A percentile compares a stretch with the other conserved stretches of the same genome.
Conservation (phyloP, 2,113 vertebrate species). For the Limanda limanda region DNA sequence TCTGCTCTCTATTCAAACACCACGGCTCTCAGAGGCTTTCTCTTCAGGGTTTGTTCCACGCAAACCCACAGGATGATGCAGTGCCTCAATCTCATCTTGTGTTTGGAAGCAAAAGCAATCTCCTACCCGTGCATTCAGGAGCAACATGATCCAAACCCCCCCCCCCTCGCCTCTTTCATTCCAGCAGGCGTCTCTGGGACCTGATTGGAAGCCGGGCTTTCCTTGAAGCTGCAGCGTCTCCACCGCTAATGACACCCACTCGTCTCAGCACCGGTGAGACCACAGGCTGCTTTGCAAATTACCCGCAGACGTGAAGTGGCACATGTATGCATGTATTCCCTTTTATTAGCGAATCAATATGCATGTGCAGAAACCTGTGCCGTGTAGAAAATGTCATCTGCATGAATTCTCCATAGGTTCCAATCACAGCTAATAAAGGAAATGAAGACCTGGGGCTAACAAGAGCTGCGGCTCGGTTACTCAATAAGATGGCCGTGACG, state of each 20-base stretch:
- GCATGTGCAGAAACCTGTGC: constrained; percentile 34
- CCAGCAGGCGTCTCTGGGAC: constrained; percentile 18
- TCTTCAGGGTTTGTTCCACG: constrained; percentile 9
- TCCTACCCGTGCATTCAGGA: not conserved
- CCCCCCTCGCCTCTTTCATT: constrained; percentile 1
- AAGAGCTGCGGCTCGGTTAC: constrained; percentile 8
- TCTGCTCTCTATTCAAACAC: constrained; percentile 35
- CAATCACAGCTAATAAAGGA: constrained; percentile 55
- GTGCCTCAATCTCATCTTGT: constrained; percentile 20
- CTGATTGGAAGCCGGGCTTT: constrained; percentile 8
- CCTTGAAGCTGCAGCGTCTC: not conserved
- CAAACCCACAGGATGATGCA: not conserved
- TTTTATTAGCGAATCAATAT: constrained; percentile 61
- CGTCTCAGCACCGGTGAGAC: not conserved
- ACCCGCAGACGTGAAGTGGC: constrained; percentile 27
- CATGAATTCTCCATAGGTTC: constrained; percentile 41
- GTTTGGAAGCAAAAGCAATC: constrained; percentile 42
- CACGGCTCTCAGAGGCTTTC: constrained; percentile 10
- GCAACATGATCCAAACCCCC: too few relatives aligned
- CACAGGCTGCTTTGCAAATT: constrained; percentile 31
- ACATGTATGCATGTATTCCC: constrained; percentile 36
- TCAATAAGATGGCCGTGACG: constrained; percentile 15
- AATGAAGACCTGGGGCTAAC: constrained; percentile 42
- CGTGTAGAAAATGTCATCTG: constrained; percentile 18
- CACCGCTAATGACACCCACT: not conserved